A percentile compares a stretch with the other conserved stretches of the same genome.
Evolutionary conservation across 1,140 invertebrate species (phyloP).

Genomic region (Venturia canescens): DNA sequence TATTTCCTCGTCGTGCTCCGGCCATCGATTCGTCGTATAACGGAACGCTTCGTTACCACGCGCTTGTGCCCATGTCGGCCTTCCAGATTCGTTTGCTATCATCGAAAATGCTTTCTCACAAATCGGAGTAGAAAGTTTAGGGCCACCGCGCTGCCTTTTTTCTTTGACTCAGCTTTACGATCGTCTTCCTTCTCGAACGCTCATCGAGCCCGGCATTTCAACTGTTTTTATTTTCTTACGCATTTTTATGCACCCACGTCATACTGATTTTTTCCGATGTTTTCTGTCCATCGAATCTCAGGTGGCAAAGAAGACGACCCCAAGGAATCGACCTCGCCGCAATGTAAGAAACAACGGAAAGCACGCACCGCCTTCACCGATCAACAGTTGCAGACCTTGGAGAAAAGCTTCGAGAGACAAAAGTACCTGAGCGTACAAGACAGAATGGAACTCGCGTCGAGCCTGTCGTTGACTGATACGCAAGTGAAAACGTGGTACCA

Average conservation of each 20-base stretch:
- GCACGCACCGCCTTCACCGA: conserved; percentile 99
- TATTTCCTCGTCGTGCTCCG: conserved; percentile 21
- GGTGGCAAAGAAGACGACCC: conserved; percentile 74
- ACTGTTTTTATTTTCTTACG: too few relatives aligned
- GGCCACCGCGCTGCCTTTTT: too few relatives aligned
- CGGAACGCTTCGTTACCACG: conserved; percentile 37
- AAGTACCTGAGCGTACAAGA: conserved; percentile 99
- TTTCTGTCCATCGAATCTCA: conserved; percentile 57
- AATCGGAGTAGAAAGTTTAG: not conserved
- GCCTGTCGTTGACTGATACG: conserved; percentile 96
- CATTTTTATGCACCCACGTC: too few relatives aligned
- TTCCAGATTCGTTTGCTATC: not conserved
- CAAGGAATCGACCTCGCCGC: conserved; percentile 73
- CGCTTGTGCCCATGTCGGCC: not conserved
- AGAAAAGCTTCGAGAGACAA: conserved; percentile 98
- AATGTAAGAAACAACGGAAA: conserved; percentile 96
- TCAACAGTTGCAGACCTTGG: conserved; percentile 96
- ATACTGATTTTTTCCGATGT: not conserved
- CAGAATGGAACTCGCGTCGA: conserved; percentile 97
- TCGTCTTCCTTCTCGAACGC: too few relatives aligned
- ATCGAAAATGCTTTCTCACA: not conserved
- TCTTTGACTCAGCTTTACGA: too few relatives aligned
- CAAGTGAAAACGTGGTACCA: conserved; percentile 99
- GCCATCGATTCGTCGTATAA: conserved; percentile 60
- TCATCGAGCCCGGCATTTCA: too few relatives aligned